These are phyloP conservation scores for Aphodius granarius DNA, from an alignment of 2,888 invertebrate species.

Conservation along the genomic window DNA sequence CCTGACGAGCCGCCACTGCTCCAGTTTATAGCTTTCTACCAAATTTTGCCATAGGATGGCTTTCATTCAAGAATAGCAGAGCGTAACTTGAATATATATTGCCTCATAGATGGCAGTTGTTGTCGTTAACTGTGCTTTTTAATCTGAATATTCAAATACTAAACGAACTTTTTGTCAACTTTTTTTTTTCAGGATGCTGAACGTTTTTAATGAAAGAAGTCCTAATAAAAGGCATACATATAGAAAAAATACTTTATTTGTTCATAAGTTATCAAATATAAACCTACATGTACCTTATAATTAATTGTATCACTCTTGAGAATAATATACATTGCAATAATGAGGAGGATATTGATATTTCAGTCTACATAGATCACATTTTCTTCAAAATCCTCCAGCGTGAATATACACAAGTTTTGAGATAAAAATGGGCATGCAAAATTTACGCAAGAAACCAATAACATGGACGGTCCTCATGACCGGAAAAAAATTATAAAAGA, in stretches of 20 bases:
- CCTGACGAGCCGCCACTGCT: too few species aligned
- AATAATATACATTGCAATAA: background rate
- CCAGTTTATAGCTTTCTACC: too few species aligned
- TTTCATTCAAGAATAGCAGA: too few species aligned
- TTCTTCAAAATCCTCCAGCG: background rate
- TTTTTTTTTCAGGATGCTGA: background rate
- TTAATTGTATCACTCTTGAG: background rate
- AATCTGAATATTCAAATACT: too few species aligned
- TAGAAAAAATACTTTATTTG: background rate
- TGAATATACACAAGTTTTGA: background rate
- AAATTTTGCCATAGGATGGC: too few species aligned
- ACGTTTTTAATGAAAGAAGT: background rate
- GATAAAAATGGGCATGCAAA: too few species aligned
- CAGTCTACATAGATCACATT: background rate
- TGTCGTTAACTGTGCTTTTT: too few species aligned
- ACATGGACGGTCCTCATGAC: background rate
- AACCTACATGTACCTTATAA: background rate
- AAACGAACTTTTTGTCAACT: background rate
- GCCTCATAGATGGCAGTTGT: too few species aligned
- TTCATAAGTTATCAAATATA: background rate
- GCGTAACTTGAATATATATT: too few species aligned
- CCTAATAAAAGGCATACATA: background rate
- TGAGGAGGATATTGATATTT: background rate
- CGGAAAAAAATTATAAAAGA: background rate
- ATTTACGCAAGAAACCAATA: background rate